phyloP scores from a whole-genome alignment of 2,888 invertebrate genomes.

The Deilephila elpenor region DNA sequence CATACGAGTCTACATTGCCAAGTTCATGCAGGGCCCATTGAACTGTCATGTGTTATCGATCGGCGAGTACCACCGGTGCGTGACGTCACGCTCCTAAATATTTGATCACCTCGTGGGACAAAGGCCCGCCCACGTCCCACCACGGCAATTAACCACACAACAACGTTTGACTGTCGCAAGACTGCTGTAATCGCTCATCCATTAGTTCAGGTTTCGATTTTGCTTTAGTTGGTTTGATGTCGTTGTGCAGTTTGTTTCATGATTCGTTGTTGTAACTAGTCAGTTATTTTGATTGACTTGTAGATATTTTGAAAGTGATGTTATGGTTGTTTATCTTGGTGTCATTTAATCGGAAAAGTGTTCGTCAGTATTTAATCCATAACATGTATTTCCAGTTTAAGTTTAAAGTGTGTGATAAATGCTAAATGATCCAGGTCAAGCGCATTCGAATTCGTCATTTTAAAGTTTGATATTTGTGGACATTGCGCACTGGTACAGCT shows the following conservation, averaged over 20 bases:
- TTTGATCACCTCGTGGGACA: slow-evolving; percentile 60
- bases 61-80: slow-evolving; percentile 19
- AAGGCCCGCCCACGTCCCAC: slow-evolving; percentile 52
- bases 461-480: background rate
- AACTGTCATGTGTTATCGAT: slow-evolving; percentile 55
- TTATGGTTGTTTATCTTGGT: no score
- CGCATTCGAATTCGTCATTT: slow-evolving; percentile 8
- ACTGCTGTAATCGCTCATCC: slow-evolving; percentile 40
- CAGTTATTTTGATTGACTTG: no score
- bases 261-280: no score
- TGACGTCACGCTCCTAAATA: slow-evolving; percentile 70
- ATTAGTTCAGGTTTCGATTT: slow-evolving; percentile 61
- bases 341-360: no score
- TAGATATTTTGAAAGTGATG: no score
- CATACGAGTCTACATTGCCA: slow-evolving; percentile 47
- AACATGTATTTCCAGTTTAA: no score
- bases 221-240: slow-evolving; percentile 58
- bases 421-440: slow-evolving; percentile 5
- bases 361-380: no score
- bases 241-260: background rate
- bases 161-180: slow-evolving; percentile 36
- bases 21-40: slow-evolving; percentile 51
- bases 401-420: no score
- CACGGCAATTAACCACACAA: slow-evolving; percentile 19
- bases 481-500: background rate